Evolutionary conservation across 2,888 invertebrate genomes (phyloP).

Genomic region (Cenopis cana): DNA sequence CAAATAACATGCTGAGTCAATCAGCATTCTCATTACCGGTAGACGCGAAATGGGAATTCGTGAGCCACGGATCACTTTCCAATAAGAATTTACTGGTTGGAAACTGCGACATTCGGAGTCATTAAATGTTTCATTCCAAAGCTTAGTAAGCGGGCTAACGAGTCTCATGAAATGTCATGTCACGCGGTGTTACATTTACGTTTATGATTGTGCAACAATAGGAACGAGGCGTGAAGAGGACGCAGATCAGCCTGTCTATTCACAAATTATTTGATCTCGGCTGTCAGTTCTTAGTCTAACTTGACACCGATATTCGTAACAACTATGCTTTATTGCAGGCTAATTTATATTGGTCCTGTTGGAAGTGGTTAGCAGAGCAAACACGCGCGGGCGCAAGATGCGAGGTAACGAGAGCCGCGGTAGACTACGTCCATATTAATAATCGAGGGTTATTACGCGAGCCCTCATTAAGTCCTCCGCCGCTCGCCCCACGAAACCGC

Average conservation of each 20-base stretch:
- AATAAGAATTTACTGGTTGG: constrained; percentile 70
- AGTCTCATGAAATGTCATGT: constrained; percentile 33
- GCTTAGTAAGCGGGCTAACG: constrained; percentile 32
- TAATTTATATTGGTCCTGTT: not conserved
- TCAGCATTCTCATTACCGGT: constrained; percentile 69
- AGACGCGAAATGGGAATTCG: constrained; percentile 66
- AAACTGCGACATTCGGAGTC: constrained; percentile 64
- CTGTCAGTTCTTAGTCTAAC: not conserved
- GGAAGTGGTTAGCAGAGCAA: constrained; percentile 27
- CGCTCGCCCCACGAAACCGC: constrained; percentile 77
- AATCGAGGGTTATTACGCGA: constrained; percentile 78
- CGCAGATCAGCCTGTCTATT: constrained; percentile 1
- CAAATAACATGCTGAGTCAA: constrained; percentile 65
- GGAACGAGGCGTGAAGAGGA: constrained; percentile 4
- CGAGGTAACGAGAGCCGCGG: constrained; percentile 67
- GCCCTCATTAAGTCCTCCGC: constrained; percentile 76
- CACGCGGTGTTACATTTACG: constrained; percentile 26
- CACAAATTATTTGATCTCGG: not conserved
- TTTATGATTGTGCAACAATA: constrained; percentile 36
- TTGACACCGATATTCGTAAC: not conserved
- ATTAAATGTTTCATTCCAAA: constrained; percentile 50
- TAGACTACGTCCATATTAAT: constrained; percentile 78
- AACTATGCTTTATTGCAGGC: not conserved
- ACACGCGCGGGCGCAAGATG: constrained; percentile 53
- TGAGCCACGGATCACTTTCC: constrained; percentile 71